Conservation (phyloP, 2,888 invertebrate genomes). For the Catocala nupta region DNA sequence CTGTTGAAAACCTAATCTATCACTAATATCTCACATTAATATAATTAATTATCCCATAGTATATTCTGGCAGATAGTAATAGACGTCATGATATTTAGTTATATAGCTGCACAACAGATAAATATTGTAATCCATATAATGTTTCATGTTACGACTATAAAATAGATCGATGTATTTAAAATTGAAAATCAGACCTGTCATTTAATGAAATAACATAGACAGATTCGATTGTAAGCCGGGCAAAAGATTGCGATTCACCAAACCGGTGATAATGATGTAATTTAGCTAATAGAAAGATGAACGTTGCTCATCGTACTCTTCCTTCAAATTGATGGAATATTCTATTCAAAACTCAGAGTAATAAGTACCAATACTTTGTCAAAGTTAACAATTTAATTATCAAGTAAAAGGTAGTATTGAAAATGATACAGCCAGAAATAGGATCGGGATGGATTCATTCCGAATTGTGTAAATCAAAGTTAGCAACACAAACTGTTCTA, state of each 20-base stretch:
- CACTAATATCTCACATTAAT: too few species aligned
- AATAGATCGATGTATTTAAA: too few species aligned
- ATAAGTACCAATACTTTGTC: constrained; percentile 37
- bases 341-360: constrained; percentile 14
- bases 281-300: not conserved
- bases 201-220: too few species aligned
- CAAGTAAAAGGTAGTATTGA: constrained; percentile 27
- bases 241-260: not conserved
- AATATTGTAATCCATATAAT: too few species aligned
- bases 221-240: too few species aligned
- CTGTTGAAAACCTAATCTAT: too few species aligned
- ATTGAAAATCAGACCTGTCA: too few species aligned
- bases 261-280: not conserved
- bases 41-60: too few species aligned
- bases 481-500: not conserved
- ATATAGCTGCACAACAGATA: too few species aligned
- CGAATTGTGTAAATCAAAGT: constrained; percentile 2
- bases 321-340: not conserved
- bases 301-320: not conserved
- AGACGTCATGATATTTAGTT: too few species aligned
- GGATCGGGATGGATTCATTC: constrained; percentile 7
- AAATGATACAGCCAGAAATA: constrained; percentile 2
- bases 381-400: constrained; percentile 43
- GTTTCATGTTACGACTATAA: too few species aligned
- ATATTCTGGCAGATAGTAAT: too few species aligned